phyloP scores from a whole-genome alignment of 2,797 vertebrate genomes.

The Petrocephalus sullivani region DNA sequence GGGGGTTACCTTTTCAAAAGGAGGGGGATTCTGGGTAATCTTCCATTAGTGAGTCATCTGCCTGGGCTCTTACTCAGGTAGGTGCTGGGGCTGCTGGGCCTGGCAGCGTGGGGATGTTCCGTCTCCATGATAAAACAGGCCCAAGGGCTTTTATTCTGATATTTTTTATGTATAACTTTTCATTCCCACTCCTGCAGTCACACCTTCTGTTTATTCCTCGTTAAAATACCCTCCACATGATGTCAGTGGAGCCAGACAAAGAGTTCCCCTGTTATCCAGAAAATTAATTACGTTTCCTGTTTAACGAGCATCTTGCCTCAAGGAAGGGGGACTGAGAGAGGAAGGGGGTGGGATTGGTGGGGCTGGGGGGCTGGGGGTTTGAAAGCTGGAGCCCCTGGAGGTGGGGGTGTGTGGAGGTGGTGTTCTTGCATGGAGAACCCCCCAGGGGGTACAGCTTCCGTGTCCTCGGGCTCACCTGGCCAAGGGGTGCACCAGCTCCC shows the following conservation, averaged over 20 bases:
- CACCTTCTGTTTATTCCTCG: constrained; percentile 14
- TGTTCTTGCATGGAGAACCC: background rate
- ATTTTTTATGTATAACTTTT: background rate
- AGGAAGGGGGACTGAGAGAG: background rate
- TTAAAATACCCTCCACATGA: constrained; percentile 10
- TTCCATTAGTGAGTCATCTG: constrained; percentile 4
- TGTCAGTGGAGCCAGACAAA: constrained; percentile 12
- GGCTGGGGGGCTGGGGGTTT: background rate
- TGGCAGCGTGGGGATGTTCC: background rate
- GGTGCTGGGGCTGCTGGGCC: background rate
- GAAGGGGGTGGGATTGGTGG: background rate
- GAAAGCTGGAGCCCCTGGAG: background rate
- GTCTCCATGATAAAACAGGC: background rate
- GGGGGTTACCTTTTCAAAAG: constrained; percentile 7
- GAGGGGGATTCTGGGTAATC: constrained; percentile 2
- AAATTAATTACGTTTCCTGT: constrained; percentile 20
- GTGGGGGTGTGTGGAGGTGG: background rate
- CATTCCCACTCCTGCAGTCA: background rate
- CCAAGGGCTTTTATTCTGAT: background rate
- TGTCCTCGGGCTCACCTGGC: background rate
- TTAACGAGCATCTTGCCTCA: constrained; percentile 19
- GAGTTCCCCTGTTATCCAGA: constrained; percentile 9
- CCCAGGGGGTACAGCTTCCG: background rate
- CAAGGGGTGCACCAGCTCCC: background rate
- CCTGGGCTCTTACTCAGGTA: background rate